Evolutionary conservation across 2,113 vertebrate genomes (phyloP), one percentile per base, ranked within the genome.

Genomic region (Catharus minimus): DNA sequence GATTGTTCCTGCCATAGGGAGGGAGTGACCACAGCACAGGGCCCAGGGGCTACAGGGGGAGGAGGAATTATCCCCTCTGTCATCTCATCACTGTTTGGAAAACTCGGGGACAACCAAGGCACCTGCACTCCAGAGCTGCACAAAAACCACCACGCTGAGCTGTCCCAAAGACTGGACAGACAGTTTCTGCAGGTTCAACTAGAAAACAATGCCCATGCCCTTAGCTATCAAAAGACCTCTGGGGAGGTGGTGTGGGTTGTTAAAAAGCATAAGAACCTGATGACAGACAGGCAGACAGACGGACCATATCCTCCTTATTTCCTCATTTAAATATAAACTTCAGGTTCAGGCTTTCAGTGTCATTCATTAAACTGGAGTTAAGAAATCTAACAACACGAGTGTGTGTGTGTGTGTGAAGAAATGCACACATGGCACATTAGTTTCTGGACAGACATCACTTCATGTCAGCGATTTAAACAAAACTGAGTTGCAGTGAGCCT

Each of bases 1-100:
- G 5, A 32, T 6, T 14, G 15, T 0, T 66, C 49, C 3, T 15
- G 22, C 38, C 46, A 19, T 3, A 17, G 19, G 12, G 27, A 53
- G 1, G 15, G 43, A 47, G 17, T 2, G 23, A 16, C 43, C 46
- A 12, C 12, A 36, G 10, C 1, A 12, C 8, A 1, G 0, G 8
- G 52, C 16, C 22, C 33, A 27, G 56, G 15, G 38, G 19, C 68
- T 57, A 26, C 38, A 32, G n/a, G 19, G 41, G 13, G 10, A 41
- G 60, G 33, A 76, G 13, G 32, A 17, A 13, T 2, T 39, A 32
- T 83, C 33, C 28, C 13, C 27, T 67, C 39, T 47, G 24, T 39
- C n/a, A 2, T 32, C 3, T 2, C 36, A 55, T 9, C 17, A 44
- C 27, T 6, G 12, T 15, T 39, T 30, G 57, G 52, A 95, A 84